Evolutionary conservation across 2,888 invertebrate genomes (phyloP), one percentile per base, ranked within the genome.

Genomic region (Stenotaenia linearis): DNA sequence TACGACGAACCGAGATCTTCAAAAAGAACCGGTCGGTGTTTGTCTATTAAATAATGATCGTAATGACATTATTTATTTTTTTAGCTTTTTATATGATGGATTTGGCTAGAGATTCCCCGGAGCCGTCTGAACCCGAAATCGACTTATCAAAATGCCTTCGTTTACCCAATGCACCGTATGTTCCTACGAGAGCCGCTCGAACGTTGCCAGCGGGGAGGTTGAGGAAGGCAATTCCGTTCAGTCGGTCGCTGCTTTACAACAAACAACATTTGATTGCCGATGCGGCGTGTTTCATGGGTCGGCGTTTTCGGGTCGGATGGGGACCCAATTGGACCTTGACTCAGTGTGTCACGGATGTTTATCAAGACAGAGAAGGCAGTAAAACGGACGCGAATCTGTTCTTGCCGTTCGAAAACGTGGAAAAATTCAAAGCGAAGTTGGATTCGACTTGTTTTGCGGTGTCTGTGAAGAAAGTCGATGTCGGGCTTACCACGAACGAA

Each of bases 301-400:
- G 86, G 0, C 84, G 91, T 80, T 91, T 91, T 81, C 91, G 92
- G 84, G 90, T 91, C 0, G 92, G 93, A 0, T 96, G 95, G 91
- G 92, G 91, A 0, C 90, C 91, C 0, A 89, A 90, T 15, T 89
- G 90, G 83, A 88, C 88, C 0, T 85, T 91, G 0, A 85, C 91
- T 7, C 89, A 89, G 6, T 81, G 83, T 81, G 85, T 86, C 9
- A 28, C 28, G 9, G 69, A 28, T 28, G 7, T 69, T 25, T 9
- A 23, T 4, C 28, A 28, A 25, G 69, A 25, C 1, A 69, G 10
- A 69, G 28, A 28, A 25, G 69, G 10, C 10, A 25, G n/a, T 10
- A 23, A 69, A 25, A 12, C 15, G 9, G 69, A 69, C 9, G 69
- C 69, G 2, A 10, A 69, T 69, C 9, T 69, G 28, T 69, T 69